A percentile compares a stretch with the other conserved stretches of the same genome.
Conservation (phyloP, 2,113 vertebrate species). For the Plectropomus leopardus region DNA sequence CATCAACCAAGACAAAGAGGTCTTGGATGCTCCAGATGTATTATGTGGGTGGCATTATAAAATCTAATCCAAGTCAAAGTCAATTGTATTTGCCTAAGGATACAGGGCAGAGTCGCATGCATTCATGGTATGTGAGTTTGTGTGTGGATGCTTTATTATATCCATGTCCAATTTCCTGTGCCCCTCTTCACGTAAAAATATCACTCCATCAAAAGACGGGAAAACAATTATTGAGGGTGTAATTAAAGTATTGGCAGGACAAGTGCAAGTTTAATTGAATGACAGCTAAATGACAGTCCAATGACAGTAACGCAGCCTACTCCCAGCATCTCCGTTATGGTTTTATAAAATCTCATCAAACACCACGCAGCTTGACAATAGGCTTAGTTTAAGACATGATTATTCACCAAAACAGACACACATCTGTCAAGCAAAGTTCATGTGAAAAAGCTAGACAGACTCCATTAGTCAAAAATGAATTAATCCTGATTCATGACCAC, state of each 20-base stretch:
- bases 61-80: slow-evolving; percentile 78
- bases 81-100: slow-evolving; percentile 74
- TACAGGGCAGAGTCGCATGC: slow-evolving; percentile 42
- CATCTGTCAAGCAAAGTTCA: slow-evolving; percentile 42
- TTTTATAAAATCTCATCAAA: slow-evolving; percentile 62
- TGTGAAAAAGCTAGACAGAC: slow-evolving; percentile 54
- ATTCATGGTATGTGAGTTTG: slow-evolving; percentile 14
- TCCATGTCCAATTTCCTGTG: slow-evolving; percentile 39
- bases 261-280: slow-evolving; percentile 84
- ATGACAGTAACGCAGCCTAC: slow-evolving; percentile 55
- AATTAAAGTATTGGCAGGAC: slow-evolving; percentile 84
- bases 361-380: slow-evolving; percentile 52
- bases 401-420: slow-evolving; percentile 52
- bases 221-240: slow-evolving; percentile 83
- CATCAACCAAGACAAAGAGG: slow-evolving; percentile 81
- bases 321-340: slow-evolving; percentile 39
- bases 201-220: slow-evolving; percentile 65
- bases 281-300: slow-evolving; percentile 73
- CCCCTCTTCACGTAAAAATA: slow-evolving; percentile 45
- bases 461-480: slow-evolving; percentile 75
- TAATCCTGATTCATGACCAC: slow-evolving; percentile 73
- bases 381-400: slow-evolving; percentile 43
- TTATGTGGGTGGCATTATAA: slow-evolving; percentile 77
- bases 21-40: slow-evolving; percentile 74
- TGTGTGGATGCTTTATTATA: slow-evolving; percentile 7